phyloP scores from a whole-genome alignment of 1,140 invertebrate species.

The Druon quercuslanigerum region DNA sequence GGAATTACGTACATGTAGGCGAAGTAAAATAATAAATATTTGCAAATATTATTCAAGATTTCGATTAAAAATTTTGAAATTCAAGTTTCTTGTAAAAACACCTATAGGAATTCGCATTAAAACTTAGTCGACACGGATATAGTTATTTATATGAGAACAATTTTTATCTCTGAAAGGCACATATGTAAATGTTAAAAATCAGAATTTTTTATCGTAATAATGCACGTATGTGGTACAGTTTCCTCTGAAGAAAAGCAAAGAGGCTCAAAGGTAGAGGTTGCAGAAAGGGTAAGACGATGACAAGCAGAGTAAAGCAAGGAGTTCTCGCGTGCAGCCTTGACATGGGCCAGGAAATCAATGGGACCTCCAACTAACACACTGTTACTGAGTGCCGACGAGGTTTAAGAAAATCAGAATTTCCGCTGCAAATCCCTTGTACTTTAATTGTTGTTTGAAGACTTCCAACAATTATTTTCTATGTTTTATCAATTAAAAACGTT shows the following conservation, averaged over 20 bases:
- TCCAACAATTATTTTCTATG: not conserved
- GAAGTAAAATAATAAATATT: no score
- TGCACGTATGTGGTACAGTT: not conserved
- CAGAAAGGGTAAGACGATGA: slow-evolving; percentile 45
- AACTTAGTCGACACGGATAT: no score
- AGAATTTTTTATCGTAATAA: no score
- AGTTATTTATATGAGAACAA: no score
- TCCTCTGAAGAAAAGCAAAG: not conserved
- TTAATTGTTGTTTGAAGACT: not conserved
- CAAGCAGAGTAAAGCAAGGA: slow-evolving; percentile 54
- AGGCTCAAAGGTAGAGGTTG: slow-evolving; percentile 29
- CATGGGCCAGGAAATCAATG: slow-evolving; percentile 74
- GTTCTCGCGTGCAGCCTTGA: slow-evolving; percentile 73
- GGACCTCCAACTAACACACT: slow-evolving; percentile 69
- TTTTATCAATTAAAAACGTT: not conserved
- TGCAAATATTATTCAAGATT: no score
- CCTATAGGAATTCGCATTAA: no score
- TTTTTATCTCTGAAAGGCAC: no score
- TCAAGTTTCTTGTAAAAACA: no score
- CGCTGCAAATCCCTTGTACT: not conserved
- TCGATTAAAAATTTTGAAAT: no score
- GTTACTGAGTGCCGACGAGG: slow-evolving; percentile 53
- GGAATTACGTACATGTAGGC: no score
- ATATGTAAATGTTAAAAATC: no score
- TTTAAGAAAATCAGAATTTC: slow-evolving; percentile 37